These are phyloP conservation scores for Xanthia icteritia DNA, from an alignment of 2,888 invertebrate genomes.

Conservation along the genomic window DNA sequence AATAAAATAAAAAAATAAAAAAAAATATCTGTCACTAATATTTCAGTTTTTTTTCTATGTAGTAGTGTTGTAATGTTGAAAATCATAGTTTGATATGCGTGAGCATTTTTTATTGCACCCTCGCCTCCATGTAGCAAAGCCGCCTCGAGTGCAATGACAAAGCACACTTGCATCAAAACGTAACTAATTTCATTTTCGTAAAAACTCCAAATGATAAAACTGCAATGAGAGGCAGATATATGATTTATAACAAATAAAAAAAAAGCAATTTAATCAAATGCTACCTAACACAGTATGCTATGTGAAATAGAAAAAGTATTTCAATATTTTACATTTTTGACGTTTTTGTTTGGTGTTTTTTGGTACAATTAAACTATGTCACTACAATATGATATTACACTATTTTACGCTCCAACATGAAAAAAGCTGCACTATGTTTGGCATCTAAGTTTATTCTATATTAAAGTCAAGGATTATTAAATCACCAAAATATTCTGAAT, in stretches of 20 bases:
- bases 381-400: no score
- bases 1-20: no score
- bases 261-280: neutral
- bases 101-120: no score
- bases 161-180: neutral
- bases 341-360: neutral
- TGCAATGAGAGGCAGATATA: neutral
- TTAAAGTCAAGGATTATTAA: conserved; percentile 9
- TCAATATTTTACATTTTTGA: neutral
- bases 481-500: neutral
- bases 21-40: no score
- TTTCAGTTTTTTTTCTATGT: no score
- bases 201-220: neutral
- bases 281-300: neutral
- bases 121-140: neutral
- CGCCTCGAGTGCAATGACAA: neutral
- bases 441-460: no score
- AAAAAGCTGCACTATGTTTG: no score
- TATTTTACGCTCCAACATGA: no score
- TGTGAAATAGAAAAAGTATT: neutral
- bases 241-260: neutral
- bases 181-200: neutral
- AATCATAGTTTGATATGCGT: neutral
- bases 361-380: no score
- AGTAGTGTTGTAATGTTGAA: no score